Percentiles rank a stretch among this genome's conserved stretches.
Evolutionary conservation across 2,888 invertebrate species (phyloP).

Genomic region (Drosophila histrio): DNA sequence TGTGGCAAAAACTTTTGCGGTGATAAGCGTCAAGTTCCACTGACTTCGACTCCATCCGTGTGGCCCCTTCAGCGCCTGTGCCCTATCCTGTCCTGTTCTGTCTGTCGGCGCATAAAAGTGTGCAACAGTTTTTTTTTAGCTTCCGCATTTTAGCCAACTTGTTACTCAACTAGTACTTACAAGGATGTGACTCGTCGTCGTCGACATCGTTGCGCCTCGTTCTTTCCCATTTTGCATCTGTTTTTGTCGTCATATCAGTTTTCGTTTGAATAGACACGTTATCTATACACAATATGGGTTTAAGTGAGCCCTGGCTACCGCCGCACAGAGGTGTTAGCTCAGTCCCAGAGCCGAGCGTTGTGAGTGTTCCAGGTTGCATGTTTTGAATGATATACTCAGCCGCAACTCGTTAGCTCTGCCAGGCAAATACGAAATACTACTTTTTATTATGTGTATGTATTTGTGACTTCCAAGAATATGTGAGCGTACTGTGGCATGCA

Average conservation of each 20-base stretch:
- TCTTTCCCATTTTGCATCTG: slow-evolving; percentile 40
- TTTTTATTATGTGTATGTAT: neutral
- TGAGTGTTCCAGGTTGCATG: slow-evolving; percentile 29
- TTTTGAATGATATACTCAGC: slow-evolving; percentile 52
- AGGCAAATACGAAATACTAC: slow-evolving; percentile 17
- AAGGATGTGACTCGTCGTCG: slow-evolving; percentile 49
- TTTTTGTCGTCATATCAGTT: slow-evolving; percentile 74
- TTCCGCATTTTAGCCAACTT: slow-evolving; percentile 69
- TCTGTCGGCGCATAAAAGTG: slow-evolving; percentile 49
- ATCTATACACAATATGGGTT: slow-evolving; percentile 76
- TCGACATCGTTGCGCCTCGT: slow-evolving; percentile 24
- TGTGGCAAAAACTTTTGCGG: slow-evolving; percentile 72
- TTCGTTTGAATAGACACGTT: slow-evolving; percentile 78
- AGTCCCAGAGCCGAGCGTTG: slow-evolving; percentile 6
- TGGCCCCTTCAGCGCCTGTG: slow-evolving; percentile 30
- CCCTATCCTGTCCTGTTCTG: slow-evolving; percentile 17
- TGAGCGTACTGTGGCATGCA: slow-evolving; percentile 31
- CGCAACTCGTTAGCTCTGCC: slow-evolving; percentile 57
- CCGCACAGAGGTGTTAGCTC: slow-evolving; percentile 32
- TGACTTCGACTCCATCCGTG: slow-evolving; percentile 22
- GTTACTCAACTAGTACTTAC: slow-evolving; percentile 55
- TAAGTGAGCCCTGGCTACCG: slow-evolving; percentile 59
- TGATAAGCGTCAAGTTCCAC: slow-evolving; percentile 67
- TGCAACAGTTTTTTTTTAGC: slow-evolving; percentile 60
- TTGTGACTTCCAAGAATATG: slow-evolving; percentile 2